Conservation (phyloP, 1,140 invertebrate genomes). For the Matsumurasca onukii region DNA sequence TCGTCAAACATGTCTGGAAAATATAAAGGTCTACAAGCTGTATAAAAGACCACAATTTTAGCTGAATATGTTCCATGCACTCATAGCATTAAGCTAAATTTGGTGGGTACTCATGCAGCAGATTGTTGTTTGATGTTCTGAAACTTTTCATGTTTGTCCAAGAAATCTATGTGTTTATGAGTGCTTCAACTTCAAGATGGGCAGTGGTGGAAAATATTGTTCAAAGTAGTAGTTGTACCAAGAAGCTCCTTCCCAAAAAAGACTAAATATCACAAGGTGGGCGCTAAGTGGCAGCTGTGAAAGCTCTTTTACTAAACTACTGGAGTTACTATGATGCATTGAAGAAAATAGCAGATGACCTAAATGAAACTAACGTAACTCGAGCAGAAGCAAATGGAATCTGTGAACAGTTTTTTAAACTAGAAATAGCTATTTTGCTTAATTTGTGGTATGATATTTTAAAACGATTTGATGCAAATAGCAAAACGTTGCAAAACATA, state of each 20-base stretch:
- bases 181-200: conserved; percentile 41
- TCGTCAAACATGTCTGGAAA: conserved; percentile 44
- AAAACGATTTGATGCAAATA: no score
- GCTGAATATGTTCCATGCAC: conserved; percentile 43
- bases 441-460: no score
- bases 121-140: conserved; percentile 41
- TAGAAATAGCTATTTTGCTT: no score
- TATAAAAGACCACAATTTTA: conserved; percentile 38
- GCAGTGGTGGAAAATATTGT: not conserved
- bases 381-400: no score
- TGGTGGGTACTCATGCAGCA: conserved; percentile 42
- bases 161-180: conserved; percentile 33
- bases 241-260: not conserved
- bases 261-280: not conserved
- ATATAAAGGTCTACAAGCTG: conserved; percentile 42
- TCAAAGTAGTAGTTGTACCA: not conserved
- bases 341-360: no score
- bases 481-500: no score
- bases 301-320: no score
- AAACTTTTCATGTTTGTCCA: conserved; percentile 37
- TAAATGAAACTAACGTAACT: no score
- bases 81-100: conserved; percentile 45
- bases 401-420: no score
- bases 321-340: no score
- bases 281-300: no score